These are phyloP conservation scores for Drosophila neocordata DNA, from an alignment of 1,140 invertebrate species.

Conservation along the genomic window DNA sequence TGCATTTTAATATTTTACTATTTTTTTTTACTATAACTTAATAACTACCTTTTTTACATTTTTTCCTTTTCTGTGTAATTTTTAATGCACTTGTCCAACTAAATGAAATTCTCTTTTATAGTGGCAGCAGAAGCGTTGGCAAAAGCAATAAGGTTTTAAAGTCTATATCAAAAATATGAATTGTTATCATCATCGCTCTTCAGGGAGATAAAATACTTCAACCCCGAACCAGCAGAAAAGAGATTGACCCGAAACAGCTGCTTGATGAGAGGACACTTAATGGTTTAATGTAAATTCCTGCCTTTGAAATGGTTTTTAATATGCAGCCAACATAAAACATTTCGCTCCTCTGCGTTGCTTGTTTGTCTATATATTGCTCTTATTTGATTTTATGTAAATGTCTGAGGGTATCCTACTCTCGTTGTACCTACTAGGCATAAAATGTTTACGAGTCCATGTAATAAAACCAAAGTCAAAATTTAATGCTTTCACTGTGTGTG, in stretches of 20 bases:
- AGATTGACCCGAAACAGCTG: constrained; percentile 26
- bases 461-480: constrained; percentile 79
- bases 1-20: constrained; percentile 23
- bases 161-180: constrained; percentile 3
- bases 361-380: constrained; percentile 37
- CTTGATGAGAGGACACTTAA: constrained; percentile 58
- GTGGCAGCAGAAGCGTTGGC: neutral
- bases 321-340: constrained; percentile 66
- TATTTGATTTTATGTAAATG: constrained; percentile 60
- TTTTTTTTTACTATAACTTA: neutral
- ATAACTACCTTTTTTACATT: neutral
- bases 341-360: constrained; percentile 48
- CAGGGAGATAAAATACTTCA: neutral
- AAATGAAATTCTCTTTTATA: constrained; percentile 31
- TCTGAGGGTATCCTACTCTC: constrained; percentile 64
- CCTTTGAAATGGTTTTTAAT: constrained; percentile 66
- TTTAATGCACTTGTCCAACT: constrained; percentile 19
- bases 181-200: neutral
- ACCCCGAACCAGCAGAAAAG: neutral
- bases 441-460: constrained; percentile 70
- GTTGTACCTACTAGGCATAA: constrained; percentile 62
- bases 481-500: constrained; percentile 50
- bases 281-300: constrained; percentile 70
- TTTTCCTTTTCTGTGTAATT: neutral
- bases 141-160: constrained; percentile 3